A percentile compares a stretch with the other conserved stretches of the same genome.
Conservation (phyloP, 1,140 invertebrate genomes). For the Hestina assimilis region DNA sequence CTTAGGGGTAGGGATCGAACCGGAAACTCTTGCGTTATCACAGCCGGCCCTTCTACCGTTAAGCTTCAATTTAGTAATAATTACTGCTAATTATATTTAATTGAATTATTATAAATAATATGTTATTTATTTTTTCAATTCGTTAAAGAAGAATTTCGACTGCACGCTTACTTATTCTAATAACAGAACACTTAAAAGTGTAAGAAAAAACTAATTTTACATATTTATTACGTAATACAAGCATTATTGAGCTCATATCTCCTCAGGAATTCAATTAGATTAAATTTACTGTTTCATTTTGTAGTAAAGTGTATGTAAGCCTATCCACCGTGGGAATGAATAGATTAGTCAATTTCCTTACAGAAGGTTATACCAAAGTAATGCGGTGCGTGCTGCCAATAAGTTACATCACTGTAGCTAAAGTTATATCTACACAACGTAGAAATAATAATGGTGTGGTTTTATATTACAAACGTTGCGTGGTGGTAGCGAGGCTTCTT, state of each 20-base stretch:
- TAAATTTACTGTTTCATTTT: not conserved
- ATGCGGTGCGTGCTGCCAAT: not conserved
- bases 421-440: not conserved
- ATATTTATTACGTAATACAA: not conserved
- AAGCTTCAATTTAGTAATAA: too few relatives aligned
- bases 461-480: not conserved
- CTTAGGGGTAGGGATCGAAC: too few relatives aligned
- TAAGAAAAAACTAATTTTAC: too few relatives aligned
- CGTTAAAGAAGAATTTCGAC: too few relatives aligned
- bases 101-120: too few relatives aligned
- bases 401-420: not conserved
- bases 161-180: not conserved
- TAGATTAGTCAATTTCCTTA: slow-evolving; percentile 10
- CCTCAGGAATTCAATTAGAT: not conserved
- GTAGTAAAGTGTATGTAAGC: not conserved
- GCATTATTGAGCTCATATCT: not conserved
- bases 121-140: too few relatives aligned
- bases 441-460: not conserved
- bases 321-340: slow-evolving; percentile 15
- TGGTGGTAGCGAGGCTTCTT: too few relatives aligned
- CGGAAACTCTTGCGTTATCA: too few relatives aligned
- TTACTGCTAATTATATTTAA: too few relatives aligned
- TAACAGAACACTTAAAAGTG: too few relatives aligned
- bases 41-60: too few relatives aligned
- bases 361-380: not conserved